Evolutionary conservation across 2,888 invertebrate genomes (phyloP).

Genomic region (Drosophila koepferae): DNA sequence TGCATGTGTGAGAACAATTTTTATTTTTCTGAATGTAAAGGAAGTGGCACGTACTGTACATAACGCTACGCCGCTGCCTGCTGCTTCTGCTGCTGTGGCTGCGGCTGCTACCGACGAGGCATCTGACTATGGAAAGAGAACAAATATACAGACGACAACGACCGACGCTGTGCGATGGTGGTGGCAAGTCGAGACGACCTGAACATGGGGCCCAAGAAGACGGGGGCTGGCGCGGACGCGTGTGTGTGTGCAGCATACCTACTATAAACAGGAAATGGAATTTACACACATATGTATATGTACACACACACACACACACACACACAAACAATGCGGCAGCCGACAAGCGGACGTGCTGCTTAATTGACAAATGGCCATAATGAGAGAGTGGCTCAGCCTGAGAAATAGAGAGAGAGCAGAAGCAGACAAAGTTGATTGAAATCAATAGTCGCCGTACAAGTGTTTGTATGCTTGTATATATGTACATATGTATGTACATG

Average conservation of each 20-base stretch:
- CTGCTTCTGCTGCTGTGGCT: slow-evolving; percentile 43
- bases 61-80: slow-evolving; percentile 59
- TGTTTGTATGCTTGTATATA: slow-evolving; percentile 44
- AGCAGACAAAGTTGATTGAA: slow-evolving; percentile 68
- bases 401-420: slow-evolving; percentile 35
- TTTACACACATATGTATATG: slow-evolving; percentile 54
- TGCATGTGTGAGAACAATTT: slow-evolving; percentile 62
- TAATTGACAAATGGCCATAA: slow-evolving; percentile 74
- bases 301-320: slow-evolving; percentile 20
- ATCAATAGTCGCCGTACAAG: slow-evolving; percentile 74
- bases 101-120: slow-evolving; percentile 61
- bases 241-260: slow-evolving; percentile 57
- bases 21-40: slow-evolving; percentile 80
- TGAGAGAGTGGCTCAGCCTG: slow-evolving; percentile 41
- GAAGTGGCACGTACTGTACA: slow-evolving; percentile 80
- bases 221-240: slow-evolving; percentile 6
- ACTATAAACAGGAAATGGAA: slow-evolving; percentile 81
- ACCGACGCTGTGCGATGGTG: slow-evolving; percentile 48
- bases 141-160: slow-evolving; percentile 57
- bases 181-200: slow-evolving; percentile 52
- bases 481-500: slow-evolving; percentile 23
- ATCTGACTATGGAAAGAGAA: slow-evolving; percentile 56
- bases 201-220: slow-evolving; percentile 26
- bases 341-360: slow-evolving; percentile 72
- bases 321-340: slow-evolving; percentile 36